These are phyloP conservation scores for Anniella stebbinsi DNA, from an alignment of 2,797 vertebrate genomes.

Conservation along the genomic window DNA sequence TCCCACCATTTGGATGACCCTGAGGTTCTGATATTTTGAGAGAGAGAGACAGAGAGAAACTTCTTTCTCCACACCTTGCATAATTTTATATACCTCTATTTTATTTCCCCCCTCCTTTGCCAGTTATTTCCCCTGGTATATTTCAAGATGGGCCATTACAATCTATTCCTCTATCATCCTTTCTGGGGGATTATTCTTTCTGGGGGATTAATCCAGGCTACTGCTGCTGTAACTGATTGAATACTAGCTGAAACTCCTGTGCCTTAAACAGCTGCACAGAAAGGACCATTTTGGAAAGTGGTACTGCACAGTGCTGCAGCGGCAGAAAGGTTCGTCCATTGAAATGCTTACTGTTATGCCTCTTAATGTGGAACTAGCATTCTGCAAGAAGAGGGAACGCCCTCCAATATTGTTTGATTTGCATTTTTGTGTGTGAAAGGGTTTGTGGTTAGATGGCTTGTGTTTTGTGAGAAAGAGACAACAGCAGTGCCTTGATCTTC, in stretches of 20 bases:
- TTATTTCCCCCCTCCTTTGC: too few relatives aligned
- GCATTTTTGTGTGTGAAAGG: neutral
- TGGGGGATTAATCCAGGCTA: slow-evolving; percentile 17
- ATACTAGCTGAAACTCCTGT: neutral
- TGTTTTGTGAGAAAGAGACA: neutral
- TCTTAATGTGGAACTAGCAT: neutral
- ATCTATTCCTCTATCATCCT: neutral
- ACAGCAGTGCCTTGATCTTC: neutral
- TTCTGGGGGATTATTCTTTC: slow-evolving; percentile 13
- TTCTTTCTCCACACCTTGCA: neutral
- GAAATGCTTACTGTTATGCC: neutral
- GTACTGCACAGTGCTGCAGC: neutral
- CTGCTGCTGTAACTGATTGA: neutral
- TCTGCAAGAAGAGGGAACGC: slow-evolving; percentile 30
- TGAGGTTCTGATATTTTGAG: neutral
- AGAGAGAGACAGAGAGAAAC: too few relatives aligned
- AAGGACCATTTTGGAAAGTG: neutral
- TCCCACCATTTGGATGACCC: neutral
- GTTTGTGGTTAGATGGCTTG: neutral
- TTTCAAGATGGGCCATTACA: neutral
- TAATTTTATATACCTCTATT: too few relatives aligned
- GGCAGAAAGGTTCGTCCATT: neutral
- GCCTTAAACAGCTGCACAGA: neutral
- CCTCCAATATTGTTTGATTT: neutral
- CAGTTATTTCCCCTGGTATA: neutral